Evolutionary conservation across 2,888 invertebrate species (phyloP), one percentile per base, ranked within the genome.

Genomic region (Xanthia icteritia): DNA sequence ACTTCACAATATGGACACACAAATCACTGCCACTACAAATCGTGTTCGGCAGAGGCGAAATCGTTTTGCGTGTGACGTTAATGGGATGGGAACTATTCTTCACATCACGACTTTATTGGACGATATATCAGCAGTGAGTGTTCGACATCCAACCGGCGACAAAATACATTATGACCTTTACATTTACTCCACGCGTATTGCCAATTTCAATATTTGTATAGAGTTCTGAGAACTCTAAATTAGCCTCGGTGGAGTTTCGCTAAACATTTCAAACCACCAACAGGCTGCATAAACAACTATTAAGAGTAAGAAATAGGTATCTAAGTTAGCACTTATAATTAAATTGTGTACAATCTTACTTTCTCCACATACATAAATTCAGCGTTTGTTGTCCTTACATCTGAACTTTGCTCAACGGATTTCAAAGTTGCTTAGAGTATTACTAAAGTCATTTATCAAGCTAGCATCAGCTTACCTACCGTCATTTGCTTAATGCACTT

Each of bases 61-160:
- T 92, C 92, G 94, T 91, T 94, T 92, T 95, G 94, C 91, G 90
- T 89, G 91, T 92, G 95, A 95, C 95, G 92, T 94, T 94, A 95
- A 95, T 95, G 93, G 94, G 93, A 94, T 93, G 90, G 90, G 89
- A 89, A 91, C 94, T 93, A 94, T 95, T 94, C 93, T 93, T 94
- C 94, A 93, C 94, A 92, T 94, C 92, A 92, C 89, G 90, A 91
- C 91, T 94, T 94, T 94, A 95, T 94, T 94, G 94, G 92, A 91
- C 92, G 84, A 94, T 94, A 92, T 91, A 94, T 95, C 93, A 93
- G 86, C 81, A 72, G 84, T 83, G 86, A 90, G 89, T 89, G 88
- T 90, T 88, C 87, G 86, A 88, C 82, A 82, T 81, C 70, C 76
- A 76, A 79, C 78, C 77, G 68, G 81, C 71, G 81, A 84, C 82